These are phyloP conservation scores for Microctenopoma steveboyesi DNA, from an alignment of 2,797 vertebrate species.

Conservation along the genomic window DNA sequence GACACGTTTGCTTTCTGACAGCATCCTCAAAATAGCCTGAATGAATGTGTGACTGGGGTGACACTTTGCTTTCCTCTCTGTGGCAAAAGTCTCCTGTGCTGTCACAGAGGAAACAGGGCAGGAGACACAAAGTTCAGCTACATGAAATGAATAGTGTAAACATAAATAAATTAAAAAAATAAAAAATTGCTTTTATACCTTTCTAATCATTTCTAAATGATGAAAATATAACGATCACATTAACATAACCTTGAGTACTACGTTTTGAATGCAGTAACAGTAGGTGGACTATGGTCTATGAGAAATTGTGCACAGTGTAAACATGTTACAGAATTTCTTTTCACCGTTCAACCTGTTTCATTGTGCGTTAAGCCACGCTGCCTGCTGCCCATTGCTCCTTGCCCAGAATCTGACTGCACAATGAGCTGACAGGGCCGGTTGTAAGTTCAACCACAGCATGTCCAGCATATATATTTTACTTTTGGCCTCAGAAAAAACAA, in stretches of 20 bases:
- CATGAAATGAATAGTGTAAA: slow-evolving; percentile 7
- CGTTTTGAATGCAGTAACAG: not conserved
- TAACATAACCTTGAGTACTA: not conserved
- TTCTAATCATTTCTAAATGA: not conserved
- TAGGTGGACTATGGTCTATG: not conserved
- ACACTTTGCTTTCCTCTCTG: slow-evolving; percentile 51
- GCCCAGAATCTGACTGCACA: slow-evolving; percentile 24
- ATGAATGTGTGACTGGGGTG: slow-evolving; percentile 49
- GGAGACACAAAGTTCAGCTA: not conserved
- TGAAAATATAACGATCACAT: not conserved
- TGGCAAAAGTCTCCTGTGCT: slow-evolving; percentile 17
- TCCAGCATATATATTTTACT: not conserved
- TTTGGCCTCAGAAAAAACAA: not conserved
- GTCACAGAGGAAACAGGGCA: slow-evolving; percentile 20
- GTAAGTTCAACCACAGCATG: not conserved
- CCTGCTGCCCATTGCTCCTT: slow-evolving; percentile 34
- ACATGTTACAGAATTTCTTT: slow-evolving; percentile 36
- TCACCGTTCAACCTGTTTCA: slow-evolving; percentile 71
- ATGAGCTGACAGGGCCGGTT: slow-evolving; percentile 1
- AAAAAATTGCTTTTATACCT: not conserved
- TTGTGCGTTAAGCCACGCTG: slow-evolving; percentile 67
- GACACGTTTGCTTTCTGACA: slow-evolving; percentile 65
- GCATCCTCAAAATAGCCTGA: slow-evolving; percentile 62
- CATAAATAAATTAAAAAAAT: not conserved
- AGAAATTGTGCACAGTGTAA: slow-evolving; percentile 7